Evolutionary conservation across 37 sponge, comb jelly and placozoan genomes (phyloP), one percentile per base, ranked within the genome.

Genomic region (Chondrilla cf. caribensis): DNA sequence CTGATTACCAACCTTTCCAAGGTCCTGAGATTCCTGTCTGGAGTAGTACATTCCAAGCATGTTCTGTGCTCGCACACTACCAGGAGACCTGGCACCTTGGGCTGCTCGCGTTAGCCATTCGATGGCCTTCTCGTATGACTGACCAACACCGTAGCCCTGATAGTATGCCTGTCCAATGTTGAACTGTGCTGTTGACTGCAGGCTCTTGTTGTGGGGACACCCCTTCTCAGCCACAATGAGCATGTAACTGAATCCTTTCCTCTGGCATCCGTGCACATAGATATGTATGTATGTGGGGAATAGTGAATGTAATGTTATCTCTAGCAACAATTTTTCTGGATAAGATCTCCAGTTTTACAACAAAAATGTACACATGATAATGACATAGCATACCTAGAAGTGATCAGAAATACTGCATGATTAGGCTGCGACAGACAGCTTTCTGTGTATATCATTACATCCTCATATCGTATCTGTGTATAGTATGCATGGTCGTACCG

Each of bases 1-100:
- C 57, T 55, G 17, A 11, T 55, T 55, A 55, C 17, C 11, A n/a
- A 88, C 93, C 82, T 91, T 85, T 24, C 85, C 54, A 6, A 83
- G 38, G 66, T 93, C 82, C 36, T 73, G 42, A n/a, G 68, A 80
- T 59, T 96, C 97, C 4, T 78, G 62, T 35, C 92, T 79, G 26
- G 97, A 84, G 78, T 91, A 93, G 75, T 88, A 88, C 84, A 96
- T 83, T 26, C 94, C 97, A 8, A 96, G 91, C 37, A 89, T 90
- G 77, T 86, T 82, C 86, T 93, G 89, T 4, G 97, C 91, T 41
- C 82, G 82, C 15, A 93, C 85, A 77, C 83, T 78, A 19, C 94
- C 83, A 28, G 86, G 54, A 32, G 85, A 84, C 25, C 54, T 78
- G 11, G 87, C 90, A 39, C 21, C 71, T 4, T 82, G 14, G 2